Evolutionary conservation across 2,797 vertebrate genomes (phyloP).

Genomic region (Natrix natrix): DNA sequence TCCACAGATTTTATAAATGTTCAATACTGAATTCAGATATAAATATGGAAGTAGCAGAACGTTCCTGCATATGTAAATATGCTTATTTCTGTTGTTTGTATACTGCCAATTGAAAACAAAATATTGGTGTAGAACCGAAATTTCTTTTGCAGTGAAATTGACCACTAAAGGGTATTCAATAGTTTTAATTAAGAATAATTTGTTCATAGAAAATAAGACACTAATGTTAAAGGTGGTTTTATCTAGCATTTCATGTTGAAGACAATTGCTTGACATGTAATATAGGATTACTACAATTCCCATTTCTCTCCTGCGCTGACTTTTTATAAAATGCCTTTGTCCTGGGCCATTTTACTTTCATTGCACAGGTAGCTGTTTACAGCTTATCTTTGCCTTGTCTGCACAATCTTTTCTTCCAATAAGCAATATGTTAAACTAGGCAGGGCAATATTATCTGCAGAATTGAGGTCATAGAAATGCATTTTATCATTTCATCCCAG

Average conservation of each 20-base stretch:
- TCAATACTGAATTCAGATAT: neutral
- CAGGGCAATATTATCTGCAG: conserved; percentile 30
- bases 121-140: neutral
- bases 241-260: neutral
- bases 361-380: neutral
- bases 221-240: neutral
- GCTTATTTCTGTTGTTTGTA: neutral
- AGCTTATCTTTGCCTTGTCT: conserved; percentile 30
- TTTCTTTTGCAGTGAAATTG: neutral
- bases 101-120: neutral
- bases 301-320: neutral
- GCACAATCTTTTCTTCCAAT: conserved; percentile 36
- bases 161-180: neutral
- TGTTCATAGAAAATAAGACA: neutral
- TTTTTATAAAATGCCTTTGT: conserved; percentile 16
- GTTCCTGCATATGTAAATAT: neutral
- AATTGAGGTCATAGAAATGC: conserved; percentile 36
- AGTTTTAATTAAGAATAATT: neutral
- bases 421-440: conserved; percentile 38
- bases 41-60: neutral
- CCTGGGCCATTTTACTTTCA: conserved; percentile 11
- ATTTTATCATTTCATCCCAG: conserved; percentile 31
- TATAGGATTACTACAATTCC: neutral
- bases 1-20: neutral
- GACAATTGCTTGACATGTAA: conserved; percentile 8